Conservation (phyloP, 2,113 vertebrate species). For the Semicossyphus pulcher region DNA sequence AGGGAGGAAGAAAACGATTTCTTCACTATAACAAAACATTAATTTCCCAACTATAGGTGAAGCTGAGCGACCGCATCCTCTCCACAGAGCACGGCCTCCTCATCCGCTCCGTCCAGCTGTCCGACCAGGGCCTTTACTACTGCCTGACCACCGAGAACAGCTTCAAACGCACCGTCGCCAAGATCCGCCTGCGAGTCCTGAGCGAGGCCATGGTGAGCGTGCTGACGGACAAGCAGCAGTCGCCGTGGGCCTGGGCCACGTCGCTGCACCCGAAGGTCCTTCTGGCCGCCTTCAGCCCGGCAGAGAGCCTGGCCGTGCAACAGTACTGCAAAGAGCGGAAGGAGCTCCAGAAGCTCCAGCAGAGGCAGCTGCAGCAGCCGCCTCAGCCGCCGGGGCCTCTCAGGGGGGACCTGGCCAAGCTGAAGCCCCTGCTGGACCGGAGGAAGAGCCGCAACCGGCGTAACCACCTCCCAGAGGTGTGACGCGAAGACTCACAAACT, state of each 20-base stretch:
- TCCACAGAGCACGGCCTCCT: conserved; percentile 93
- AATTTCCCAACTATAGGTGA: conserved; percentile 84
- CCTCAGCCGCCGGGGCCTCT: conserved; percentile 65
- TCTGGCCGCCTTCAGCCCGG: conserved; percentile 88
- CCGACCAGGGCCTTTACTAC: conserved; percentile 94
- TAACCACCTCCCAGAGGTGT: conserved; percentile 88
- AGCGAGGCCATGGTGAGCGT: conserved; percentile 87
- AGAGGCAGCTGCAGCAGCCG: conserved; percentile 53
- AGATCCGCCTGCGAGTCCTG: conserved; percentile 93
- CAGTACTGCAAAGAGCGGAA: conserved; percentile 96
- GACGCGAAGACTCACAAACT: conserved; percentile 53
- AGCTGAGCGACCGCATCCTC: conserved; percentile 91
- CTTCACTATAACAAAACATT: not conserved
- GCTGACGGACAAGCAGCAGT: conserved; percentile 89
- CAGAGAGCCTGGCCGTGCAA: conserved; percentile 91
- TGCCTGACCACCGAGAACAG: conserved; percentile 94
- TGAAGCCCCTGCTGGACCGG: conserved; percentile 93
- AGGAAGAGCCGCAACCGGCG: conserved; percentile 95
- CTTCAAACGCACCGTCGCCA: conserved; percentile 96
- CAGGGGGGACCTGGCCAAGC: conserved; percentile 93
- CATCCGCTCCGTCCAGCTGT: conserved; percentile 90
- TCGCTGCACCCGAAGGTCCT: conserved; percentile 90
- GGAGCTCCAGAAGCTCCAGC: conserved; percentile 84
- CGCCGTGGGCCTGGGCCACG: conserved; percentile 90
- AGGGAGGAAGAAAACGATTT: too few species aligned